Evolutionary conservation across 2,797 vertebrate genomes (phyloP).

Genomic region (Ciconia nigra): DNA sequence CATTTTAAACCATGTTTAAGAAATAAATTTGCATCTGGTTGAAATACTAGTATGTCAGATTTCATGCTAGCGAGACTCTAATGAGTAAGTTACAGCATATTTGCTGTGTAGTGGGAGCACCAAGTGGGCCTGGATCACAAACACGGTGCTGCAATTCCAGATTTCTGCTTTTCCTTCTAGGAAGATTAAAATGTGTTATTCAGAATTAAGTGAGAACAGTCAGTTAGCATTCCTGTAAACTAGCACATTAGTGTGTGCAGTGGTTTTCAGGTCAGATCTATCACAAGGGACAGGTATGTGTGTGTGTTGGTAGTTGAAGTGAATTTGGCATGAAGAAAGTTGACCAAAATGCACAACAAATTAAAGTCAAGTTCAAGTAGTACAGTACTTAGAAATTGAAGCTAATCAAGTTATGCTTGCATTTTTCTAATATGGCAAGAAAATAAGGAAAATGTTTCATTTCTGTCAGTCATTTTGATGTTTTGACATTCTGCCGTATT

Average conservation of each 20-base stretch:
- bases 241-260: accelerated
- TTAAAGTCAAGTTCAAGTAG: background rate
- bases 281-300: background rate
- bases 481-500: background rate
- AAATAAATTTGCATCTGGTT: conserved; percentile 2
- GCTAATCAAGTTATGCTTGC: background rate
- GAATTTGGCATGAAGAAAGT: background rate
- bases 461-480: background rate
- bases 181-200: background rate
- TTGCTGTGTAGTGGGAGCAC: background rate
- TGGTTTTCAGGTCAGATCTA: background rate
- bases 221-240: background rate
- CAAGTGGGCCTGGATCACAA: background rate
- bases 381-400: background rate
- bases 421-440: background rate
- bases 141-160: background rate
- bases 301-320: background rate
- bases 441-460: conserved; percentile 8
- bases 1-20: background rate
- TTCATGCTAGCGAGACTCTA: background rate
- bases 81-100: background rate
- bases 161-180: background rate
- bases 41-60: background rate
- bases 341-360: conserved; percentile 19
- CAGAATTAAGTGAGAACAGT: background rate